phyloP scores from a whole-genome alignment of 2,888 invertebrate genomes.

The Lepidonotus clava region DNA sequence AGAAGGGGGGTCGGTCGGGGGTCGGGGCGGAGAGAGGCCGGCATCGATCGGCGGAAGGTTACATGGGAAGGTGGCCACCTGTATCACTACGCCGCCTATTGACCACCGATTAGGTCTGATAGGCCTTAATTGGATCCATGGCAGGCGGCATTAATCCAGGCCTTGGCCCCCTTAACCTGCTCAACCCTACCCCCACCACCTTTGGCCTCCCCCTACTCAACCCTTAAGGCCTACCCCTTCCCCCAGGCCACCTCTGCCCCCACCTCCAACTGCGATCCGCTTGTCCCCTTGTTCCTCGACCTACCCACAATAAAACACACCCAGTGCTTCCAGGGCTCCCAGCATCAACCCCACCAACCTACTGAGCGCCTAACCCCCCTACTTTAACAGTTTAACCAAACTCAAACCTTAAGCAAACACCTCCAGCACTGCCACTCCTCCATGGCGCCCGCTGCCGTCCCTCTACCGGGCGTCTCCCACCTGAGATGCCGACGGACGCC shows the following conservation, averaged over 20 bases:
- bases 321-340: background rate
- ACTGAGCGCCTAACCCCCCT: too few relatives aligned
- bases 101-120: conserved; percentile 51
- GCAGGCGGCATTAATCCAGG: conserved; percentile 52
- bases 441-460: background rate
- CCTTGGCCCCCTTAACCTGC: background rate
- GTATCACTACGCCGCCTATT: conserved; percentile 52
- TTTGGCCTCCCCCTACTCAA: background rate
- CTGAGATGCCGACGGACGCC: background rate
- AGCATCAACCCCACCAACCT: too few relatives aligned
- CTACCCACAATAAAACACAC: background rate
- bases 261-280: background rate
- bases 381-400: too few relatives aligned
- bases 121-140: conserved; percentile 53
- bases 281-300: background rate
- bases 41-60: conserved; percentile 47
- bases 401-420: too few relatives aligned
- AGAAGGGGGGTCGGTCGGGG: background rate
- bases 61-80: conserved; percentile 48
- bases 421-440: background rate
- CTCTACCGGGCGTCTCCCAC: background rate
- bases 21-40: background rate
- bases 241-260: background rate
- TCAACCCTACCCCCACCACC: background rate
- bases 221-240: background rate